Evolutionary conservation across 2,888 invertebrate species (phyloP), one percentile per base, ranked within the genome.

Genomic region (Lepidocyrtoides sp.): DNA sequence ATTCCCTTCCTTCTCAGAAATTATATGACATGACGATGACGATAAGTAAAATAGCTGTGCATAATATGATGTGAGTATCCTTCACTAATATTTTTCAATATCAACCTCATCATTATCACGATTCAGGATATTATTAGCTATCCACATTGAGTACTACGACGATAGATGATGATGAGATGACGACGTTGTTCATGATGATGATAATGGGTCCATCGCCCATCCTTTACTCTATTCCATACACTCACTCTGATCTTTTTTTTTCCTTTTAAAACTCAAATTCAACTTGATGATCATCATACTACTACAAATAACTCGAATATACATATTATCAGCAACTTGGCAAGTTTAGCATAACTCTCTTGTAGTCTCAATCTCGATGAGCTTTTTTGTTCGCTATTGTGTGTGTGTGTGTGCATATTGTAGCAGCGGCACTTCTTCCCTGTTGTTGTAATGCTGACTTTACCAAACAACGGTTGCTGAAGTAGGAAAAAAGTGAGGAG

Each of bases 11-110:
- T 63, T 29, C 29, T 12, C 44, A 44, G 17, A 14, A 72, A 72
- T 29, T 29, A 20, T 26, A 26, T 77, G 77, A 77, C 77, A 77
- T 54, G 51, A 77, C 14, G 32, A n/a, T 32, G 72, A 12, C 7
- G 69, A 32, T 79, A 44, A 69, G 26, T 14, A 57, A 51, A 66
- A 66, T 66, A 44, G 48, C 48, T 32, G 26, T 44, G n/a, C n/a
- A n/a, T n/a, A n/a, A 23, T 75, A 36, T 63, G 41, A 63, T 77
- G 66, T 63, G 63, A 83, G 36, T 54, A 84, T 84, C 72, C 72
- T 84, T 72, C 72, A 84, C 51, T 14, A 36, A 36, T 84, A 54
- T 72, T 63, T 51, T 84, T 77, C 77, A 77, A 77, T 77, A 77
- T 77, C 77, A 77, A 54, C 77, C n/a, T 54, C 77, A 72, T 72